phyloP scores from a whole-genome alignment of 2,888 invertebrate genomes.

The Alentia gelatinosa region DNA sequence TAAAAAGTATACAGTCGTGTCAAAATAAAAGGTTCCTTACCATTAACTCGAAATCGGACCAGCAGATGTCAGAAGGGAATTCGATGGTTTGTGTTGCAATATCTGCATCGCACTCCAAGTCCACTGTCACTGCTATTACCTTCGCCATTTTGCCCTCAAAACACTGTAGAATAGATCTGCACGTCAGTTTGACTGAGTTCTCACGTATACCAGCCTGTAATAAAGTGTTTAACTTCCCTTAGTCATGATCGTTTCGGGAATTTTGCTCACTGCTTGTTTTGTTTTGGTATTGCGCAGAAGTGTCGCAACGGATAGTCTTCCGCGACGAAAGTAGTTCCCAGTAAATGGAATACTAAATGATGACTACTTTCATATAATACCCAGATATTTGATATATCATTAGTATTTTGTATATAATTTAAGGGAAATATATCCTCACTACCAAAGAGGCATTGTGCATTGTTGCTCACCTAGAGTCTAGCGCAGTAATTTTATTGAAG shows the following conservation, averaged over 20 bases:
- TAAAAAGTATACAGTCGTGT: background rate
- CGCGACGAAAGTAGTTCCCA: conserved; percentile 16
- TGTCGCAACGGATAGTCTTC: background rate
- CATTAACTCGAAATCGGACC: conserved; percentile 65
- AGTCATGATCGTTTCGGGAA: background rate
- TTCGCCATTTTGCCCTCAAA: conserved; percentile 7
- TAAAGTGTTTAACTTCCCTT: background rate
- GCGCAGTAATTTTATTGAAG: background rate
- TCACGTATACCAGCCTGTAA: background rate
- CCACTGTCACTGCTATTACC: conserved; percentile 46
- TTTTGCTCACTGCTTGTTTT: background rate
- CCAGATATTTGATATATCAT: background rate
- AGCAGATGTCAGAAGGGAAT: conserved; percentile 58
- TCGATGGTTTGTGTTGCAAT: background rate
- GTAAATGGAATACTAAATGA: too few relatives aligned
- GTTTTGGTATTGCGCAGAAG: conserved; percentile 40
- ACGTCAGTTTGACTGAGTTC: background rate
- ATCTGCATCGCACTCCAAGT: background rate
- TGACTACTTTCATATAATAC: background rate
- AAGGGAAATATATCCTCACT: background rate
- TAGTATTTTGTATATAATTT: background rate
- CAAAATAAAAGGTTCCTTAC: conserved; percentile 49
- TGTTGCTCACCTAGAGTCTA: background rate
- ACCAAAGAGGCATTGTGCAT: background rate
- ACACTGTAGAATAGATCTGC: conserved; percentile 23